Evolutionary conservation across 2,113 vertebrate genomes (phyloP).

Genomic region (Ariopsis seemanni): DNA sequence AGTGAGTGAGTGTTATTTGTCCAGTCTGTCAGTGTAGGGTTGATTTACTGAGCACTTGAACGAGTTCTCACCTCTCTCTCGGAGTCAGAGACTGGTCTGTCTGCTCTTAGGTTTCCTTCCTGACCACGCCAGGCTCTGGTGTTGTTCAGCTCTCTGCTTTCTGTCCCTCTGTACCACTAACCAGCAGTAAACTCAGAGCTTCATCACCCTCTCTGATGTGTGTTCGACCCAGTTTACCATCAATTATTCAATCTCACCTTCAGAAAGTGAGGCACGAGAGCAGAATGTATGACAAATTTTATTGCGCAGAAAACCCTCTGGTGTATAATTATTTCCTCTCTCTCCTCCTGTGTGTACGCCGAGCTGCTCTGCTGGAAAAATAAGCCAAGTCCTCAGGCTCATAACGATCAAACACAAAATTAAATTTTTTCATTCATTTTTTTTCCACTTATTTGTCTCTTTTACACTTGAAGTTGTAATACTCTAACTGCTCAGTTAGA

Average conservation of each 20-base stretch:
- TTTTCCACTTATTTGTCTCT: conserved; percentile 14
- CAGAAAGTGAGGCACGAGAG: neutral
- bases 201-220: conserved; percentile 5
- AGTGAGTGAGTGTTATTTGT: neutral
- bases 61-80: conserved; percentile 26
- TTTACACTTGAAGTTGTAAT: conserved; percentile 23
- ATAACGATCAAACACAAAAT: neutral
- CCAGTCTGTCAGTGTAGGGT: neutral
- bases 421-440: neutral
- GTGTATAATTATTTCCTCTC: neutral
- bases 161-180: conserved; percentile 24
- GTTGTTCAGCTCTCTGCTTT: conserved; percentile 20
- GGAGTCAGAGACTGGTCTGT: conserved; percentile 9
- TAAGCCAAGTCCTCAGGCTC: conserved; percentile 5
- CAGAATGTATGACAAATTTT: neutral
- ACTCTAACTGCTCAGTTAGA: conserved; percentile 4
- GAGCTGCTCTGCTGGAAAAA: neutral
- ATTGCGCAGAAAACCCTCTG: neutral
- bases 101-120: conserved; percentile 30
- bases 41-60: conserved; percentile 20
- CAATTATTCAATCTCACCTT: conserved; percentile 35
- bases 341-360: neutral
- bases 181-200: neutral
- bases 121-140: conserved; percentile 1
- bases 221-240: conserved; percentile 22